These are phyloP conservation scores for Fringilla coelebs DNA, from an alignment of 2,797 vertebrate genomes.

Conservation along the genomic window DNA sequence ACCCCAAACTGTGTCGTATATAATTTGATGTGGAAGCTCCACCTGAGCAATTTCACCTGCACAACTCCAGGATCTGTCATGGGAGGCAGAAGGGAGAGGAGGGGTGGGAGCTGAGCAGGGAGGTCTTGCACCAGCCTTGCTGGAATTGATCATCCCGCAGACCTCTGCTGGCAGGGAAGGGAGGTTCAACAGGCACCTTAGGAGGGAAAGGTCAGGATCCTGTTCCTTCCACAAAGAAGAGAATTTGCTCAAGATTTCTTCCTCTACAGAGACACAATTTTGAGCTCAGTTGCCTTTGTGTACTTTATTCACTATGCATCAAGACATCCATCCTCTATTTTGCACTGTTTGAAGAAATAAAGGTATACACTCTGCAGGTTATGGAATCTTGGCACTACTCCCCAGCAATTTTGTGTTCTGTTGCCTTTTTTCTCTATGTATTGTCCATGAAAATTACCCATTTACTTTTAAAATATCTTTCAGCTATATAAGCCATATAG, in stretches of 20 bases:
- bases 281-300: not conserved
- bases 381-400: not conserved
- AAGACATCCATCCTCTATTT: not conserved
- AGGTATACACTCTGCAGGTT: not conserved
- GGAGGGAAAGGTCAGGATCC: not conserved
- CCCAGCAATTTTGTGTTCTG: not conserved
- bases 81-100: not conserved
- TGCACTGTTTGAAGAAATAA: not conserved
- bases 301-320: not conserved
- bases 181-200: not conserved
- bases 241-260: not conserved
- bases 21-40: not conserved
- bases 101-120: not conserved
- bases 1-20: not conserved
- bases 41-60: not conserved
- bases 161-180: not conserved
- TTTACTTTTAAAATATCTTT: not conserved
- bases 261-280: not conserved
- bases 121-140: not conserved
- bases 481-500: not conserved
- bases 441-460: not conserved
- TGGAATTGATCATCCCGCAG: not conserved
- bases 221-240: not conserved
- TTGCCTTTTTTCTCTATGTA: not conserved
- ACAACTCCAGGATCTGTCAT: rapidly evolving